Conservation (phyloP, 2,888 invertebrate genomes). For the Argyresthia goedartella region DNA sequence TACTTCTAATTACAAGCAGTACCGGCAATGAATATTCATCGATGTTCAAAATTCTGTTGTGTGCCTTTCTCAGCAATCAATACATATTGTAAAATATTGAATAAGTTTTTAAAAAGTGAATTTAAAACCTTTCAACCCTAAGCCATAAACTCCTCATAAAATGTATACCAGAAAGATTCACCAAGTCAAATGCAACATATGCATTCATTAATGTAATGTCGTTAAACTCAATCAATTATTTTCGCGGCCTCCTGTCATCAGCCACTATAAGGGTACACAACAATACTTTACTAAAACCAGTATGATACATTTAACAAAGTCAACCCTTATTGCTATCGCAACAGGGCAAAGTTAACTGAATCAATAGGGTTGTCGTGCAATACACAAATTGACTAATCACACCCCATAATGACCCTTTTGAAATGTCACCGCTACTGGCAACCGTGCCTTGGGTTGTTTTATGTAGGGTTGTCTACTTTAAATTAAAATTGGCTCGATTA, state of each 20-base stretch:
- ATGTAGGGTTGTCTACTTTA: constrained; percentile 23
- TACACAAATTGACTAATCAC: constrained; percentile 55
- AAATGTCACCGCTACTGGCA: constrained; percentile 27
- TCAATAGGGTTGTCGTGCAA: background rate
- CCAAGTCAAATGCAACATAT: constrained; percentile 44
- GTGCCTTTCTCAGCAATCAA: too few species aligned
- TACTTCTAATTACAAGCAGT: too few species aligned
- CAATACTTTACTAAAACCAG: too few species aligned
- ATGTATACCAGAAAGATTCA: constrained; percentile 24
- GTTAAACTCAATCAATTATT: constrained; percentile 64
- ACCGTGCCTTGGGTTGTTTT: constrained; percentile 45
- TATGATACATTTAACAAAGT: too few species aligned
- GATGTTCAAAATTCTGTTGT: too few species aligned
- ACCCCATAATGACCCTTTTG: constrained; percentile 38
- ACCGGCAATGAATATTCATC: too few species aligned
- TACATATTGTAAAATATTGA: background rate
- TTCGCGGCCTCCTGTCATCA: constrained; percentile 21
- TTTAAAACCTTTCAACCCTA: too few species aligned
- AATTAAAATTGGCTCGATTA: too few species aligned
- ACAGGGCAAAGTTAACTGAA: too few species aligned
- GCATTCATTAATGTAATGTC: constrained; percentile 59
- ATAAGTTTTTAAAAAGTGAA: background rate
- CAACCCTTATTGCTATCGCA: too few species aligned
- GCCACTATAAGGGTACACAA: constrained; percentile 26
- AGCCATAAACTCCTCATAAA: too few species aligned